phyloP scores from a whole-genome alignment of 2,797 vertebrate genomes.

The Heliangelus exortis region DNA sequence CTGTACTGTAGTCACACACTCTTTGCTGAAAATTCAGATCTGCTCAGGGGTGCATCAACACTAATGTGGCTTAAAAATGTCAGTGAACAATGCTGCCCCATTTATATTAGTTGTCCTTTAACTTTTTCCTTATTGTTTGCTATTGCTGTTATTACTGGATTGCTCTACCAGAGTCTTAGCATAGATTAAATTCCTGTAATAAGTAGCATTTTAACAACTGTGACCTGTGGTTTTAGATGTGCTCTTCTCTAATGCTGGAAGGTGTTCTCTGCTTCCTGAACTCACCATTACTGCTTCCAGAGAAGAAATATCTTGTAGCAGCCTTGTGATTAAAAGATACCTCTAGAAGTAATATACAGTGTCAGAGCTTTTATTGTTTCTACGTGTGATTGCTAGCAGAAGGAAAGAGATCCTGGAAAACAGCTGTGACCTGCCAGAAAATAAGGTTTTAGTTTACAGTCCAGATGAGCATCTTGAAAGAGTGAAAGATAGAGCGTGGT shows the following conservation, averaged over 20 bases:
- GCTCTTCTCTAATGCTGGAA: background rate
- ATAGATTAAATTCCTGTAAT: background rate
- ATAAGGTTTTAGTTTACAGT: background rate
- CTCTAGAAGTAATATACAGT: background rate
- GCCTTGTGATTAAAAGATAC: background rate
- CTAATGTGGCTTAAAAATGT: background rate
- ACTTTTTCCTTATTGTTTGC: background rate
- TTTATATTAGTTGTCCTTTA: background rate
- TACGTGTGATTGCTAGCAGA: background rate
- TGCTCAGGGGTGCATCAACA: background rate
- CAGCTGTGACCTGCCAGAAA: background rate
- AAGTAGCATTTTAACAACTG: background rate
- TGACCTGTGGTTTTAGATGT: background rate
- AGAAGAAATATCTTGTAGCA: background rate
- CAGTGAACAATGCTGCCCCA: background rate
- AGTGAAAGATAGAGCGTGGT: background rate
- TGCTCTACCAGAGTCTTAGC: background rate
- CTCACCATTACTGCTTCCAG: background rate
- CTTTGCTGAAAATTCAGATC: background rate
- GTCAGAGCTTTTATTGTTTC: background rate
- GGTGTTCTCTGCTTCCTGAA: background rate
- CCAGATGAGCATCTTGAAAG: background rate
- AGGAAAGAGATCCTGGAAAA: background rate
- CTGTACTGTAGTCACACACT: background rate
- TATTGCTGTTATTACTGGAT: background rate